Percentiles rank a stretch among this genome's conserved stretches.
phyloP scores from a whole-genome alignment of 1,140 invertebrate species.

The Drosophila lacteicornis region DNA sequence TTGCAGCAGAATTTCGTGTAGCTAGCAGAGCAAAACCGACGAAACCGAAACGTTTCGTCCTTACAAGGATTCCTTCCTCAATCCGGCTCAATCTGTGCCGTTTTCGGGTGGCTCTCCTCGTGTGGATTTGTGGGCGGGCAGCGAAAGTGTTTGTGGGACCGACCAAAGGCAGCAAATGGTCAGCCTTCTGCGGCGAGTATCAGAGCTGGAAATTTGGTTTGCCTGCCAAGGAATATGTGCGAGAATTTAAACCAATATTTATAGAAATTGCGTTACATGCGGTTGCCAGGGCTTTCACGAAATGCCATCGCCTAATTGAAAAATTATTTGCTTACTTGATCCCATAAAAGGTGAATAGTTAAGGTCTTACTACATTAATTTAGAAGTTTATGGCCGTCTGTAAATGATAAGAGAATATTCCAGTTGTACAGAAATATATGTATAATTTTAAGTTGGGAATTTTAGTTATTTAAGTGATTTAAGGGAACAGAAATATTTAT shows the following conservation, averaged over 20 bases:
- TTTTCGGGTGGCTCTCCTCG: slow-evolving; percentile 8
- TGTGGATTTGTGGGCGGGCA: slow-evolving; percentile 11
- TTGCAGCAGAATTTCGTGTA: slow-evolving; percentile 75
- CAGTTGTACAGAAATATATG: background rate
- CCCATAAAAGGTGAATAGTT: background rate
- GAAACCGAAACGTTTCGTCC: slow-evolving; percentile 68
- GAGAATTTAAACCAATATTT: slow-evolving; percentile 37
- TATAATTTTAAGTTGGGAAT: background rate
- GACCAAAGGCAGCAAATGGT: slow-evolving; percentile 22
- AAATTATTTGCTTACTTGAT: slow-evolving; percentile 2
- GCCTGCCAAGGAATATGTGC: slow-evolving; percentile 11
- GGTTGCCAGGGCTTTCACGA: slow-evolving; percentile 14
- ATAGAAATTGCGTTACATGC: slow-evolving; percentile 34
- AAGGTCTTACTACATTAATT: background rate
- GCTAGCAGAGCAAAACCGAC: slow-evolving; percentile 62
- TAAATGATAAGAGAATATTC: background rate
- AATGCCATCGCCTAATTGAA: background rate
- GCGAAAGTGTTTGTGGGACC: slow-evolving; percentile 53
- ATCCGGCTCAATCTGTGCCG: slow-evolving; percentile 23
- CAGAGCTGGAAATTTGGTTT: slow-evolving; percentile 5
- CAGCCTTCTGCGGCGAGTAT: slow-evolving; percentile 32
- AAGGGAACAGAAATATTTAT: background rate
- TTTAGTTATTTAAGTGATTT: too few species aligned
- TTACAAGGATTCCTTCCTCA: slow-evolving; percentile 35
- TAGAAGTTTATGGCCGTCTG: background rate